These are phyloP conservation scores for Hoplodrina ambigua DNA, from an alignment of 2,888 invertebrate genomes.

Conservation along the genomic window DNA sequence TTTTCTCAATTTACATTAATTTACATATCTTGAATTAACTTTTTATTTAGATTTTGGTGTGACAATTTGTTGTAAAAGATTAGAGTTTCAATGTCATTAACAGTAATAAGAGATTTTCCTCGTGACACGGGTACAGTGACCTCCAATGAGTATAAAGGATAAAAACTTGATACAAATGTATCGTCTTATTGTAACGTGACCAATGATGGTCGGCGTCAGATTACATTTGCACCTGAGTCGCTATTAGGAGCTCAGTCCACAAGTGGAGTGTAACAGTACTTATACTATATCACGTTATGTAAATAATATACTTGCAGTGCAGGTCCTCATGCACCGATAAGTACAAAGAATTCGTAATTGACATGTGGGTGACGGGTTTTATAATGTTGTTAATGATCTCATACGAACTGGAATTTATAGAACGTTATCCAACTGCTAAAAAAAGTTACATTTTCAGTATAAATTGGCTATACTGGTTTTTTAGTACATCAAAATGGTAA, in stretches of 20 bases:
- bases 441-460: constrained; percentile 2
- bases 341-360: constrained; percentile 45
- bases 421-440: constrained; percentile 26
- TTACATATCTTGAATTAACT: not conserved
- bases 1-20: not conserved
- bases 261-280: constrained; percentile 36
- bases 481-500: constrained; percentile 6
- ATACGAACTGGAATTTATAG: constrained; percentile 33
- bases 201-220: constrained; percentile 70
- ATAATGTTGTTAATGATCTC: constrained; percentile 37
- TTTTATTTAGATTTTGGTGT: not conserved
- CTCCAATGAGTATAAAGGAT: constrained; percentile 39
- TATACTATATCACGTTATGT: constrained; percentile 50
- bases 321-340: constrained; percentile 63
- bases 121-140: constrained; percentile 45
- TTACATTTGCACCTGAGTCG: constrained; percentile 70
- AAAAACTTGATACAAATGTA: constrained; percentile 67
- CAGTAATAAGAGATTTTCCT: constrained; percentile 34
- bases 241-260: constrained; percentile 33
- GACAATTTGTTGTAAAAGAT: not conserved
- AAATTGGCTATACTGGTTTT: not conserved
- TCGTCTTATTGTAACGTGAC: constrained; percentile 69
- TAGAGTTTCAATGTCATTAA: constrained; percentile 34
- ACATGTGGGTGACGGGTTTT: constrained; percentile 34
- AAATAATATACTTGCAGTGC: constrained; percentile 37